phyloP scores from a whole-genome alignment of 2,888 invertebrate species.

The Magallana nippona region DNA sequence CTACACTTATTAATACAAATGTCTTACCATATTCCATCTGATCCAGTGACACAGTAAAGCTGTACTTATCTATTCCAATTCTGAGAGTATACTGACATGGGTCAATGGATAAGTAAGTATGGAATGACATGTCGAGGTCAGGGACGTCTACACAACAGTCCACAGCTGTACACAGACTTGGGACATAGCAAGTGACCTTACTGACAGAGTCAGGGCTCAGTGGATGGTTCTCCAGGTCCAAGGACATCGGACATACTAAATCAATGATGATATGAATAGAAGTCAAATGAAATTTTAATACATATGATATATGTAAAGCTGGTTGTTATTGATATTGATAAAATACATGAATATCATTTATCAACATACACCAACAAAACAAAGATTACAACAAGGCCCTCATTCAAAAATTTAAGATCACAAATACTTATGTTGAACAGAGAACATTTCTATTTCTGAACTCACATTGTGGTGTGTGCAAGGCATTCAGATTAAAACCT shows the following conservation, averaged over 20 bases:
- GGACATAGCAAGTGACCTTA: slow-evolving; percentile 50
- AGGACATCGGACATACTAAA: slow-evolving; percentile 33
- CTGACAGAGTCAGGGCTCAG: slow-evolving; percentile 20
- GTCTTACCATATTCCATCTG: slow-evolving; percentile 36
- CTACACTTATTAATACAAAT: too few species aligned
- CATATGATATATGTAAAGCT: too few species aligned
- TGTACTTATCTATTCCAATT: slow-evolving; percentile 54
- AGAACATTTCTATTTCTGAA: background rate
- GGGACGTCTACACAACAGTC: slow-evolving; percentile 52
- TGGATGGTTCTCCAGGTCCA: slow-evolving; percentile 19
- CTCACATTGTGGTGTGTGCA: background rate
- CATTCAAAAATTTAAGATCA: too few species aligned
- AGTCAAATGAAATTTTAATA: too few species aligned
- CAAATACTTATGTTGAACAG: too few species aligned
- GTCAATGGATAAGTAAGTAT: slow-evolving; percentile 47
- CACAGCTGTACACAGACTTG: slow-evolving; percentile 51
- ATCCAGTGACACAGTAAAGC: slow-evolving; percentile 34
- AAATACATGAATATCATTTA: too few species aligned
- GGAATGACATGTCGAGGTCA: slow-evolving; percentile 47
- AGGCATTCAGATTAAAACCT: slow-evolving; percentile 35
- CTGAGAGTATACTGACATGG: slow-evolving; percentile 51
- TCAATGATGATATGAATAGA: background rate
- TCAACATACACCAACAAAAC: too few species aligned
- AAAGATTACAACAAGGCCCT: too few species aligned
- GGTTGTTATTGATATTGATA: too few species aligned